Evolutionary conservation across 1,140 invertebrate genomes (phyloP), one percentile per base, ranked within the genome.

Genomic region (Macrosteles quadrilineatus): DNA sequence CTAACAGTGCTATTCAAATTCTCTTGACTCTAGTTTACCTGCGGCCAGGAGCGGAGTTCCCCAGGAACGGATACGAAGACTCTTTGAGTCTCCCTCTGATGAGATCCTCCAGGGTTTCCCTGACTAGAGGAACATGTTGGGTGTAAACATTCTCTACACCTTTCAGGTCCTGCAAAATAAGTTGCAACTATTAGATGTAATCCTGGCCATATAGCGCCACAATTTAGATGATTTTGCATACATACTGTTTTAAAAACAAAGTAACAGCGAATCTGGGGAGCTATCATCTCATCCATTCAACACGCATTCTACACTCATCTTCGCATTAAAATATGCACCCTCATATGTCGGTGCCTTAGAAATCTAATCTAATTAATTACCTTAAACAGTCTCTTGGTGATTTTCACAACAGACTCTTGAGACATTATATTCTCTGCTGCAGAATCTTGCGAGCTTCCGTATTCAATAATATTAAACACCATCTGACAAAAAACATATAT

Each of bases 91-190:
- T 91, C 2, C 94, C 94, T 79, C 93, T 96, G 4, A 95, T 87
- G 4, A 97, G 82, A 79, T 97, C 95, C 78, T 97, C 95, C 0
- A 98, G 75, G 0, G 90, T 91, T 78, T 95, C 91, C 75, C 90
- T 89, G 1, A 99, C 77, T 12, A 96, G 79, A 0, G 96, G 96
- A 17, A 88, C 91, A 80, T 98, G 96, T 78, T 98, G 96, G 0
- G 96, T 98, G 78, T 97, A 98, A 72, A 98, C 95, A 82, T 98
- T 99, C 79, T 98, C 97, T 1, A 98, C 95, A 2, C 96, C 96
- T 82, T 93, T 93, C 17, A 96, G 81, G 36, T 91, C 91, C 86
- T 91, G 81, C 74, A 78, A 72, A 71, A 73, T 63, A n/a, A n/a
- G n/a, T n/a, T 71, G 71, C 71, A 57, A 59, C 68, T 68, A 29